Evolutionary conservation across 2,888 invertebrate species (phyloP).

Genomic region (Mellilla xanthometata): DNA sequence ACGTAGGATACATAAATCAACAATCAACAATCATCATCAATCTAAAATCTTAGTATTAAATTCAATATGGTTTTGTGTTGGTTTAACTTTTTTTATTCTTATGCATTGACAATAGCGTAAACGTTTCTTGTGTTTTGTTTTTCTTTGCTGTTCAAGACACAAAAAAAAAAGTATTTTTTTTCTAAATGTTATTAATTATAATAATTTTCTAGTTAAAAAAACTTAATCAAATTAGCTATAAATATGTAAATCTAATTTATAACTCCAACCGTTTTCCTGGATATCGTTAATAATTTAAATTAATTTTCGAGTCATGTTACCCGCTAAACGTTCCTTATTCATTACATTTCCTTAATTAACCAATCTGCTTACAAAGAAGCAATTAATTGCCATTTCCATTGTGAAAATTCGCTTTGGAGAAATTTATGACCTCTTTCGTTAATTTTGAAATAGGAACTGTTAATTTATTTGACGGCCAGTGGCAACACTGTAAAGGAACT

Average conservation of each 20-base stretch:
- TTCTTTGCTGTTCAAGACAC: too few relatives aligned
- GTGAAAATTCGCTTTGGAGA: conserved; percentile 56
- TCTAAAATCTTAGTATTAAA: too few relatives aligned
- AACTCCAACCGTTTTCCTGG: conserved; percentile 34
- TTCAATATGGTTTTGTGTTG: too few relatives aligned
- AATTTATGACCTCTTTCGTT: conserved; percentile 55
- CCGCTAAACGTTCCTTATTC: conserved; percentile 73
- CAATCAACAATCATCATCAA: too few relatives aligned
- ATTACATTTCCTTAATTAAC: conserved; percentile 79
- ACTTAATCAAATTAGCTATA: too few relatives aligned
- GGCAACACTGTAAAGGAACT: conserved; percentile 31
- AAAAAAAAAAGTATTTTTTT: too few relatives aligned
- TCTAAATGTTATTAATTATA: too few relatives aligned
- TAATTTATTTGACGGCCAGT: conserved; percentile 42
- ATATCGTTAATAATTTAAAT: conserved; percentile 78
- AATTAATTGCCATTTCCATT: conserved; percentile 77
- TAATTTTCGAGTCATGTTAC: conserved; percentile 73
- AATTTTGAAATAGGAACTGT: conserved; percentile 51
- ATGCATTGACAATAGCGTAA: too few relatives aligned
- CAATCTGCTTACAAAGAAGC: conserved; percentile 80
- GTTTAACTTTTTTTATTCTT: too few relatives aligned
- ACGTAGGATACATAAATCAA: too few relatives aligned
- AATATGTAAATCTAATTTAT: neutral
- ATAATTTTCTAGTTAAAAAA: too few relatives aligned
- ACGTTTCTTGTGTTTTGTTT: too few relatives aligned